Percentiles rank a stretch among this genome's conserved stretches.
These are phyloP conservation scores for Rhynchotus rufescens DNA, from an alignment of 2,797 vertebrate species.

Conservation along the genomic window DNA sequence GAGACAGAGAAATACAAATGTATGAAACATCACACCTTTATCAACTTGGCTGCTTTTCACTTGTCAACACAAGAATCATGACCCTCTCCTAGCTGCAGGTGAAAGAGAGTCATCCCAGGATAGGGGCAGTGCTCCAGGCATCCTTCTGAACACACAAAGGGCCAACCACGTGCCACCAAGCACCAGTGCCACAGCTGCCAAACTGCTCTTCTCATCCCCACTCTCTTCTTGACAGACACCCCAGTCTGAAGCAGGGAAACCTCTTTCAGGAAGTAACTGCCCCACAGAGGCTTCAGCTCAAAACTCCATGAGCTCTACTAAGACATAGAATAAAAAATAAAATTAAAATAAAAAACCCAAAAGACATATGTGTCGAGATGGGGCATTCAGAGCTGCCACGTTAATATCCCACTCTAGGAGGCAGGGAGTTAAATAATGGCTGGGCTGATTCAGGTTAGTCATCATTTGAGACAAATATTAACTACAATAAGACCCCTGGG, in stretches of 20 bases:
- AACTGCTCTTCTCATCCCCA: not conserved
- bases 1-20: not conserved
- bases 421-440: not conserved
- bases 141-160: not conserved
- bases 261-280: not conserved
- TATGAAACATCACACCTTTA: not conserved
- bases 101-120: not conserved
- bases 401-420: not conserved
- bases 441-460: not conserved
- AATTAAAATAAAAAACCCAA: not conserved
- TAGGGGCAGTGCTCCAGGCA: not conserved
- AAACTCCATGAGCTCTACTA: not conserved
- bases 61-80: not conserved
- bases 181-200: not conserved
- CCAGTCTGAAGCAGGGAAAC: not conserved
- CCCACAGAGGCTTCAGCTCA: not conserved
- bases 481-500: not conserved
- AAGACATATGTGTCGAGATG: rapidly evolving
- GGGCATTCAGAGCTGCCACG: not conserved
- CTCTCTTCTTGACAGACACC: not conserved
- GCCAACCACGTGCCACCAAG: not conserved
- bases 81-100: not conserved
- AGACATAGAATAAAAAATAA: not conserved
- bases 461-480: not conserved
- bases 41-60: not conserved